Base-by-base conservation (phyloP, 2,888 invertebrate species). In the Noctuana brunneofusca region DNA sequence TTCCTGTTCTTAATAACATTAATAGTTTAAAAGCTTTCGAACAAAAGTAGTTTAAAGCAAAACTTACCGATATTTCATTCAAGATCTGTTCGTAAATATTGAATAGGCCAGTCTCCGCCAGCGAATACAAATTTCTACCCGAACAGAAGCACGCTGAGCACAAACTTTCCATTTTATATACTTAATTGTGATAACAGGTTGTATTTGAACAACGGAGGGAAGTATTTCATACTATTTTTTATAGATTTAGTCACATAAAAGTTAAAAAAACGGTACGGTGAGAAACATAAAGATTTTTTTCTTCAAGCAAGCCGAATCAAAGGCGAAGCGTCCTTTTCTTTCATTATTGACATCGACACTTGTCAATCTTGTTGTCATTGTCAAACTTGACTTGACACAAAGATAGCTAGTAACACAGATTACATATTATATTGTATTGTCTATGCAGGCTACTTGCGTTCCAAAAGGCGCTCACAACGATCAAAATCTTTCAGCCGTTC, bases 61-160 rank as follows among this genome's bases (percentile, higher is more conserved):
- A 55, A 66, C 68, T 82, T 74, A 89, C 89, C 24, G 80, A 75
- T 63, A 84, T 84, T 84, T 88, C 87, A 80, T 81, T 84, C 64
- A 89, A 69, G 64, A 89, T 86, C 78, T 86, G 80, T 1, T 76
- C 71, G 70, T 82, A 89, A 66, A 87, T 57, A 48, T 78, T 63
- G 24, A 81, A 77, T 24, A 74, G 77, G 1, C 72, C 84, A 0
- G 83, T 84, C 3, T 83, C 84, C 0, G 69, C 75, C 1, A 89
- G 78, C 59, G 71, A 78, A 62, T 68, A 73, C 12, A 88, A 64
- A 67, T 81, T 86, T 57, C 89, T 71, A 0, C 80, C 90, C 0
- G 72, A 65, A 68, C 83, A 82, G 50, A 87, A 67, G 65, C 89
- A 89, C 11, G 81, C 77, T 1, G 83, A 75, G 59, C 89, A 89